Evolutionary conservation across 2,797 vertebrate species (phyloP), one percentile per base, ranked within the genome.

Genomic region (Lagocephalus sceleratus): DNA sequence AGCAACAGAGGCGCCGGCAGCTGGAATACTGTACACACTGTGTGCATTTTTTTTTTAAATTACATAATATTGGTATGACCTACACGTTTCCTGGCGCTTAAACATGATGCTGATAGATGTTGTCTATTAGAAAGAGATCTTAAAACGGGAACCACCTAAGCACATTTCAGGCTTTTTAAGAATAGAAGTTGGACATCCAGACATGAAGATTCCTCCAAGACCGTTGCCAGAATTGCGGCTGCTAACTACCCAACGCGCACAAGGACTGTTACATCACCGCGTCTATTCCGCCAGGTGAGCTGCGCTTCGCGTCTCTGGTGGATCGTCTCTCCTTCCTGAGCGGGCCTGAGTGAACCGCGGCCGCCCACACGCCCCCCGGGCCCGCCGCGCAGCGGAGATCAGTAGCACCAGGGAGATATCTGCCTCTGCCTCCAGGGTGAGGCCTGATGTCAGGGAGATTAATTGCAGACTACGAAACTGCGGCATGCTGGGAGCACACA

Each of bases 391-490:
- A 51, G 67, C 53, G 22, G 59, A 83, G 82, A 89, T 89, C 89
- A 86, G 84, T 86, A 74, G 69, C 77, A 80, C 72, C 78, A 71
- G 63, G 68, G 76, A 80, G 71, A 71, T 67, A 85, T 73, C 65
- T 71, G 78, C 68, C 74, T 68, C 32, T 19, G 20, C 48, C 76
- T 71, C 59, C n/a, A 60, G 75, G 86, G 83, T 73, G 68, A 77
- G 79, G 78, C 83, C 78, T 71, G 59, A 85, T 87, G 85, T 81
- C 81, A 79, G 89, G 88, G 85, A 86, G 73, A 92, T 90, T 92
- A 93, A 92, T 92, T 91, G 89, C 83, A 91, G 86, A 86, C 79
- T 82, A 71, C 70, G 81, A 72, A 73, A 79, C 72, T 78, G 77
- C 84, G 76, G 78, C 78, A 71, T 73, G 73, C 78, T 83, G 86